A percentile compares a stretch with the other conserved stretches of the same genome.
These are phyloP conservation scores for Turnix velox DNA, from an alignment of 2,113 vertebrate species.

Conservation along the genomic window DNA sequence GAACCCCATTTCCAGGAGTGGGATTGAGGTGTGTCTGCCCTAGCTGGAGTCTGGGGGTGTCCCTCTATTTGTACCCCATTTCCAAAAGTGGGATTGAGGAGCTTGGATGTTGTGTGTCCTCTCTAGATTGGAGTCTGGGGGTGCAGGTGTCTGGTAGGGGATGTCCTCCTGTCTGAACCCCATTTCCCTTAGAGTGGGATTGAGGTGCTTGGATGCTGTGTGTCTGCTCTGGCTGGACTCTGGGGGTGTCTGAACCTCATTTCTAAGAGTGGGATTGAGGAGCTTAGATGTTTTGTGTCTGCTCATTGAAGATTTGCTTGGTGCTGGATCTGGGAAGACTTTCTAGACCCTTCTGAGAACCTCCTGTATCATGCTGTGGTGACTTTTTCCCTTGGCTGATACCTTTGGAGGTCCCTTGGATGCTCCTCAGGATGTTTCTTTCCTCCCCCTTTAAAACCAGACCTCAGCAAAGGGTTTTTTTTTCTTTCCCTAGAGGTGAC, in stretches of 20 bases:
- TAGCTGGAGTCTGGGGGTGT: too few relatives aligned
- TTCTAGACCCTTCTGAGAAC: neutral
- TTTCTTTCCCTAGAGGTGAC: too few relatives aligned
- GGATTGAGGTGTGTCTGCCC: too few relatives aligned
- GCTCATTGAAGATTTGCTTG: neutral
- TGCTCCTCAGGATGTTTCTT: neutral
- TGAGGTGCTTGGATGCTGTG: rapidly evolving
- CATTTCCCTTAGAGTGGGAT: neutral
- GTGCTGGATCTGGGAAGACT: rapidly evolving
- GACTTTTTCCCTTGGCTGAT: neutral
- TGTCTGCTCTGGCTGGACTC: neutral
- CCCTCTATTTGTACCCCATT: too few relatives aligned
- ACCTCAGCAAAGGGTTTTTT: neutral
- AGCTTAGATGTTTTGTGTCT: rapidly evolving
- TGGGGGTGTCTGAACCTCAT: neutral
- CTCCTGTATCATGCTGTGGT: neutral
- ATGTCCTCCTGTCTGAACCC: neutral
- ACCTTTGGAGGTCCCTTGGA: neutral
- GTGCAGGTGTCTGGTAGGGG: neutral
- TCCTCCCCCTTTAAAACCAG: neutral
- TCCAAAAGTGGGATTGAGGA: too few relatives aligned
- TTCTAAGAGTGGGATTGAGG: neutral
- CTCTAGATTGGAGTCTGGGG: rapidly evolving
- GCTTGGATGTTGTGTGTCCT: too few relatives aligned
- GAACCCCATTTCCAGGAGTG: too few relatives aligned